A percentile compares a stretch with the other conserved stretches of the same genome.
Evolutionary conservation across 2,888 invertebrate species (phyloP).

Genomic region (Cataglyphis rosenhaueri): DNA sequence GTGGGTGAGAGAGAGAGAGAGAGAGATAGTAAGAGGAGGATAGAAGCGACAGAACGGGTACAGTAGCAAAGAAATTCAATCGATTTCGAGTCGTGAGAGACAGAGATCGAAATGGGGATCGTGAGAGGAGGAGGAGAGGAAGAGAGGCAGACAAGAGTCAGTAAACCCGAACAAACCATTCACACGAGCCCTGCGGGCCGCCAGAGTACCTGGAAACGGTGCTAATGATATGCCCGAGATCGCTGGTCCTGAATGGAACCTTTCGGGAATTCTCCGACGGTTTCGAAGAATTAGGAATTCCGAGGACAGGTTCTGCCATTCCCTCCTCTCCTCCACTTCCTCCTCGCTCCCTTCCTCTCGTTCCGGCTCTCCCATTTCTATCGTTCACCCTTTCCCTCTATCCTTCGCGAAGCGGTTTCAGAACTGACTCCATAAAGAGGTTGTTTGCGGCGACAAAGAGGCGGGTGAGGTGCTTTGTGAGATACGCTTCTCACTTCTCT

Average conservation of each 20-base stretch:
- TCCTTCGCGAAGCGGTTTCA: slow-evolving; percentile 59
- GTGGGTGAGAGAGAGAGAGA: slow-evolving; percentile 1
- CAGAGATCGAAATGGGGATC: slow-evolving; percentile 25
- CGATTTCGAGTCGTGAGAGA: slow-evolving; percentile 31
- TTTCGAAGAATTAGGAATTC: slow-evolving; percentile 86
- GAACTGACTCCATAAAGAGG: slow-evolving; percentile 73
- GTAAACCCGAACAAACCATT: slow-evolving; percentile 79
- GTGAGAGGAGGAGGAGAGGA: slow-evolving; percentile 4
- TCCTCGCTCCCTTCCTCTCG: slow-evolving; percentile 20
- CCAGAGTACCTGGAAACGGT: slow-evolving; percentile 82
- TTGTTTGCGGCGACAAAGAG: slow-evolving; percentile 70
- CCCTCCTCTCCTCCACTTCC: neutral
- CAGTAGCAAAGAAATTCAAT: slow-evolving; percentile 40
- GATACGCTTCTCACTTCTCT: slow-evolving; percentile 65
- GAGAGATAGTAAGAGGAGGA: slow-evolving; percentile 3
- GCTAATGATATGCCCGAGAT: slow-evolving; percentile 85
- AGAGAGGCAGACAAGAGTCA: slow-evolving; percentile 66
- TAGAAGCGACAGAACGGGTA: too few relatives aligned
- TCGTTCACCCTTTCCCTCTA: slow-evolving; percentile 57
- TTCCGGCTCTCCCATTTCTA: slow-evolving; percentile 49
- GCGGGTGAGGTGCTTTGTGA: slow-evolving; percentile 73
- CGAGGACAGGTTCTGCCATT: slow-evolving; percentile 79
- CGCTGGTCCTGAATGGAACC: slow-evolving; percentile 82
- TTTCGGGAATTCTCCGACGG: slow-evolving; percentile 85
- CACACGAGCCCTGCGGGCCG: slow-evolving; percentile 75